A percentile compares a stretch with the other conserved stretches of the same genome.
phyloP scores from a whole-genome alignment of 2,797 vertebrate genomes.

The Orientallactaga sibirica region DNA sequence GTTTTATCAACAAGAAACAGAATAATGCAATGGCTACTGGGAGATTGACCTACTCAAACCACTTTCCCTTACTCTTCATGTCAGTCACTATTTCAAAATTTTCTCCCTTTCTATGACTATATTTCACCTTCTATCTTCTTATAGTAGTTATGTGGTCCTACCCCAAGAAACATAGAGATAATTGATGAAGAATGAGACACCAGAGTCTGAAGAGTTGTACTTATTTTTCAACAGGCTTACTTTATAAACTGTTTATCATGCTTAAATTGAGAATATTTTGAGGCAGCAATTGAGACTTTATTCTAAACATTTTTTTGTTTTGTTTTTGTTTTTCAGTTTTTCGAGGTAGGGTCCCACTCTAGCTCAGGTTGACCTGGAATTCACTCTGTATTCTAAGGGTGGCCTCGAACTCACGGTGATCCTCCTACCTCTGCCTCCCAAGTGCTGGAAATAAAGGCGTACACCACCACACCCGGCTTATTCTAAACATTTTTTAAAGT shows the following conservation, averaged over 20 bases:
- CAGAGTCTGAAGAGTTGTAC: constrained; percentile 18
- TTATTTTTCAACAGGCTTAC: constrained; percentile 22
- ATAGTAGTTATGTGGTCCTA: neutral
- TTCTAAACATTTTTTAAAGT: constrained; percentile 31
- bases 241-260: constrained; percentile 54
- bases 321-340: too few relatives aligned
- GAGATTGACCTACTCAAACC: neutral
- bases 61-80: neutral
- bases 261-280: constrained; percentile 32
- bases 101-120: neutral
- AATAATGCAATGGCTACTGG: neutral
- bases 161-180: constrained; percentile 21
- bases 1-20: neutral
- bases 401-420: too few relatives aligned
- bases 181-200: neutral
- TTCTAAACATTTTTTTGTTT: neutral
- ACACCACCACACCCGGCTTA: neutral
- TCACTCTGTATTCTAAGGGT: too few relatives aligned
- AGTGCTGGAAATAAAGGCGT: too few relatives aligned
- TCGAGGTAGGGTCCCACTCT: too few relatives aligned
- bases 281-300: neutral
- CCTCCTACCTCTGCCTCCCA: too few relatives aligned
- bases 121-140: neutral
- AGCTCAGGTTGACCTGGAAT: too few relatives aligned
- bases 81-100: constrained; percentile 40